Conservation (phyloP, 1,140 invertebrate species). For the Megathymus violae region DNA sequence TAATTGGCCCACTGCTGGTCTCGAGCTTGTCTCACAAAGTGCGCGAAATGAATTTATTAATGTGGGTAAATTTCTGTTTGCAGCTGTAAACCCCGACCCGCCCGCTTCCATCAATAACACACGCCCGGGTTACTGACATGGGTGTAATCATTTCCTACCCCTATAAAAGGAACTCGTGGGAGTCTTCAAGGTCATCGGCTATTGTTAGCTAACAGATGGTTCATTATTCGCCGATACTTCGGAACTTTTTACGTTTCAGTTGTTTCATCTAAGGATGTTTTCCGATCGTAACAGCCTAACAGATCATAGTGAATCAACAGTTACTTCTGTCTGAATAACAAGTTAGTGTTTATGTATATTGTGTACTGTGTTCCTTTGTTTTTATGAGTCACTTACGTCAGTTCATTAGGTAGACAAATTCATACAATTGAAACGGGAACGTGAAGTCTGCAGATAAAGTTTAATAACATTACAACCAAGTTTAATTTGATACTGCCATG, state of each 20-base stretch:
- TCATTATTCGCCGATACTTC: conserved; percentile 59
- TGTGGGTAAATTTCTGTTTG: neutral
- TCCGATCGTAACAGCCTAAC: conserved; percentile 8
- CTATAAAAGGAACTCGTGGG: conserved; percentile 70
- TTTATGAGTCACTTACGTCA: conserved; percentile 2
- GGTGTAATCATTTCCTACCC: conserved; percentile 81
- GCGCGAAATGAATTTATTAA: no score
- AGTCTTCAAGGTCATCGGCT: conserved; percentile 76
- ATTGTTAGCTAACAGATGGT: conserved; percentile 73
- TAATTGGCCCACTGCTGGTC: no score
- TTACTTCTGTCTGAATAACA: conserved; percentile 12
- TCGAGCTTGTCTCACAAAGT: no score
- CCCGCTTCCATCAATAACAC: conserved; percentile 78
- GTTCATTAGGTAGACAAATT: conserved; percentile 7
- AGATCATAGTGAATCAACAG: conserved; percentile 35
- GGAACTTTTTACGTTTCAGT: conserved; percentile 36
- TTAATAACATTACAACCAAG: conserved; percentile 22
- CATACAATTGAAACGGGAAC: conserved; percentile 28
- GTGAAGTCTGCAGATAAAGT: conserved; percentile 29
- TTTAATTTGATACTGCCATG: conserved; percentile 28
- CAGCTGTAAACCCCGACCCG: conserved; percentile 27
- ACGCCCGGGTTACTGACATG: conserved; percentile 81
- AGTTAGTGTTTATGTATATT: conserved; percentile 9
- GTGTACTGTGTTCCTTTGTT: conserved; percentile 10
- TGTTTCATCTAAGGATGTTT: conserved; percentile 17